phyloP scores from a whole-genome alignment of 2,113 vertebrate genomes.

The Cyprinodon tularosa region DNA sequence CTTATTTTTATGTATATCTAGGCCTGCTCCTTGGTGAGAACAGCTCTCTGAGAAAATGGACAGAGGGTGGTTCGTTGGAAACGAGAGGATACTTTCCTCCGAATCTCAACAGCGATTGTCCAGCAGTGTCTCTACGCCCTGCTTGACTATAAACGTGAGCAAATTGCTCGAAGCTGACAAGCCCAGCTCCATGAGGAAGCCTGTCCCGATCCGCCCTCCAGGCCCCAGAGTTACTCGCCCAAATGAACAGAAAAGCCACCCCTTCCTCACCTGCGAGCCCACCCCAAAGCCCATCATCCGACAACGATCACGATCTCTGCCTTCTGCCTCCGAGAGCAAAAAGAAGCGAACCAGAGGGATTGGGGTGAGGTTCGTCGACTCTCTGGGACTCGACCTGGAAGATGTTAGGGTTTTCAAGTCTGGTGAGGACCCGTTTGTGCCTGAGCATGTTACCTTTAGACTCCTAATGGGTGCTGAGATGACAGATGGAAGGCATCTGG shows the following conservation, averaged over 20 bases:
- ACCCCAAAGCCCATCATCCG: conserved; percentile 87
- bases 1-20: conserved; percentile 1
- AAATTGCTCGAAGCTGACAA: conserved; percentile 58
- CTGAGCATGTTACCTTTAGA: conserved; percentile 90
- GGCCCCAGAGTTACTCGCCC: conserved; percentile 37
- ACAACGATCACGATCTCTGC: conserved; percentile 85
- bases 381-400: conserved; percentile 90
- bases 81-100: conserved; percentile 46
- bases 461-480: conserved; percentile 89
- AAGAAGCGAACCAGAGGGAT: conserved; percentile 69
- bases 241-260: conserved; percentile 17
- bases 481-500: conserved; percentile 82
- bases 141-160: conserved; percentile 67
- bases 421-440: conserved; percentile 89
- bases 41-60: conserved; percentile 51
- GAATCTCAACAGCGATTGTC: conserved; percentile 27
- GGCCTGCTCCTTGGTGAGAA: conserved; percentile 37
- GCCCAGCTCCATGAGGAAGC: conserved; percentile 31
- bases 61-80: conserved; percentile 66
- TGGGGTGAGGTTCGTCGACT: conserved; percentile 92
- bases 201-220: conserved; percentile 62
- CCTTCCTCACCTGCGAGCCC: conserved; percentile 81
- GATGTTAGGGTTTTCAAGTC: conserved; percentile 88
- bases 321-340: conserved; percentile 79
- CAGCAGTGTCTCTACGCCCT: conserved; percentile 74